Evolutionary conservation across 2,888 invertebrate genomes (phyloP).

Genomic region (Acheta domesticus): DNA sequence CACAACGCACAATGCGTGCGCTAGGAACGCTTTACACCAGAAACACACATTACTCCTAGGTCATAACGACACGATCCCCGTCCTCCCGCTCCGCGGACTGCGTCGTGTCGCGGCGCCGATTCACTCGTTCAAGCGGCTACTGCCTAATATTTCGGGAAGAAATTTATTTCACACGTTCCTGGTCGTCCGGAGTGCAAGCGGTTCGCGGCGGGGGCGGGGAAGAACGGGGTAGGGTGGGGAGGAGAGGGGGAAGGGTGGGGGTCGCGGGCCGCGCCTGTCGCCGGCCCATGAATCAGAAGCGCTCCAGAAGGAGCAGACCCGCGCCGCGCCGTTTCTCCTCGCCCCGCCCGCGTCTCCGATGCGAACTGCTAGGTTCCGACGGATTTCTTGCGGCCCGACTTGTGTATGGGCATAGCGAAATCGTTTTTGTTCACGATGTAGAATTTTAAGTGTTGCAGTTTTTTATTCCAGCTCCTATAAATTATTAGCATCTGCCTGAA

Average conservation of each 20-base stretch:
- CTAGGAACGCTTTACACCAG: too few relatives aligned
- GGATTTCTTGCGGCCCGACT: background rate
- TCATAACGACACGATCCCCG: too few relatives aligned
- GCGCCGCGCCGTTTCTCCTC: background rate
- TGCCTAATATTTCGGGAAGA: conserved; percentile 27
- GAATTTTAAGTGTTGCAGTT: background rate
- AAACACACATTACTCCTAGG: too few relatives aligned
- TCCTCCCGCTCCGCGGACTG: background rate
- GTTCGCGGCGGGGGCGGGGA: background rate
- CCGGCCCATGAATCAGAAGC: conserved; percentile 6
- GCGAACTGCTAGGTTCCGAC: too few relatives aligned
- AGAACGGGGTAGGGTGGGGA: background rate
- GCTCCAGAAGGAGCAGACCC: background rate
- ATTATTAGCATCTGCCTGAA: background rate
- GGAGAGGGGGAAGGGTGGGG: background rate
- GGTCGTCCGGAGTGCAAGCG: conserved; percentile 24
- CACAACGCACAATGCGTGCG: too few relatives aligned
- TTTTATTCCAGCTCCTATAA: background rate
- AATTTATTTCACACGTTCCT: conserved; percentile 32
- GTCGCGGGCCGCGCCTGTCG: background rate
- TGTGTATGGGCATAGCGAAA: background rate
- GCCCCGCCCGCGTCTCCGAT: background rate
- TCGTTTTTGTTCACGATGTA: background rate
- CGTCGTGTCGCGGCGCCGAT: conserved; percentile 20
- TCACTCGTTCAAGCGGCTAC: conserved; percentile 24